These are phyloP conservation scores for Folsomia candida DNA, from an alignment of 2,888 invertebrate genomes.

Conservation along the genomic window DNA sequence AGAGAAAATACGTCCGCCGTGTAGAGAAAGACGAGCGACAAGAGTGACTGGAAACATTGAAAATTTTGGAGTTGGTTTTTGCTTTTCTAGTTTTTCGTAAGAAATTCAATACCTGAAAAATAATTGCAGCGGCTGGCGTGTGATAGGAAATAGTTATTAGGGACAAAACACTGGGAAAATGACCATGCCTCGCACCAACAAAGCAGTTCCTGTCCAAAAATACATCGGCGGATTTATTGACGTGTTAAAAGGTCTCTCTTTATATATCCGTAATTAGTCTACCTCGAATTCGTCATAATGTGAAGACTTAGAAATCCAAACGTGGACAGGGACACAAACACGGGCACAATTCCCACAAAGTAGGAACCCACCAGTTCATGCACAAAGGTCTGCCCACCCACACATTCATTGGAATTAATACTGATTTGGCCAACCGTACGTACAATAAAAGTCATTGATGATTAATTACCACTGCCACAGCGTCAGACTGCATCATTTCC, in stretches of 20 bases:
- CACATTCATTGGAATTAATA: neutral
- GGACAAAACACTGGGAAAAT: conserved; percentile 76
- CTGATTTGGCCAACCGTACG: neutral
- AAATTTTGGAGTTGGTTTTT: too few relatives aligned
- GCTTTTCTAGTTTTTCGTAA: too few relatives aligned
- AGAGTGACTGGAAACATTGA: conserved; percentile 72
- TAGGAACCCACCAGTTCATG: conserved; percentile 66
- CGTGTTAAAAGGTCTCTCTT: too few relatives aligned
- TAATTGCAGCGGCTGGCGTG: conserved; percentile 76
- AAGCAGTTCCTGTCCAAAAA: conserved; percentile 28
- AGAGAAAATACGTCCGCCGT: conserved; percentile 79
- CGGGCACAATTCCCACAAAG: conserved; percentile 77
- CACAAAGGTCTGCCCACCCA: conserved; percentile 73
- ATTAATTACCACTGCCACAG: conserved; percentile 86
- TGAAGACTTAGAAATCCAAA: conserved; percentile 91
- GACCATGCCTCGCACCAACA: conserved; percentile 69
- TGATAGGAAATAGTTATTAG: conserved; percentile 72
- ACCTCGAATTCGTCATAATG: conserved; percentile 88
- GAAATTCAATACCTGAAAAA: conserved; percentile 69
- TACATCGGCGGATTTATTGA: too few relatives aligned
- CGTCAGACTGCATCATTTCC: conserved; percentile 82
- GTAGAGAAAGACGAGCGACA: conserved; percentile 80
- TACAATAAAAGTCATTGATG: neutral
- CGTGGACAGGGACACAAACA: conserved; percentile 88
- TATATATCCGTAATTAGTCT: conserved; percentile 15